Evolutionary conservation across 1,140 invertebrate species (phyloP).

Genomic region (Callitettix versicolor): DNA sequence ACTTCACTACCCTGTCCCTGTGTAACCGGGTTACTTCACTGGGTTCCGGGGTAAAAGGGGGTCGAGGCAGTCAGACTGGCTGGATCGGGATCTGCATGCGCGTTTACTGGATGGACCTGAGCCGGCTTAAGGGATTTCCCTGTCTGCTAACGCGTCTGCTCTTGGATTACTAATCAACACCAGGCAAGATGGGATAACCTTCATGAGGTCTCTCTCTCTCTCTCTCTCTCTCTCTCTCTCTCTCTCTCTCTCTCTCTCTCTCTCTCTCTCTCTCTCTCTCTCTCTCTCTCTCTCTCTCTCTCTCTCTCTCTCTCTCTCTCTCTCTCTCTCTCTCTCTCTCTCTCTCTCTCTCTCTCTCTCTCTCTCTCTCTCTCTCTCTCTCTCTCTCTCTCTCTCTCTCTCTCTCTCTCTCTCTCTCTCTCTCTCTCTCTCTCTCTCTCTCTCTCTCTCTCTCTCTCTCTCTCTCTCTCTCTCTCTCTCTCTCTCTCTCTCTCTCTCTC

Average conservation of each 20-base stretch:
- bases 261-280: conserved; percentile 11
- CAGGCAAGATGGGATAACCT: no score
- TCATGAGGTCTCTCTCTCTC: no score
- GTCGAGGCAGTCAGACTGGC: no score
- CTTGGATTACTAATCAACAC: no score
- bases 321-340: conserved; percentile 11
- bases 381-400: conserved; percentile 5
- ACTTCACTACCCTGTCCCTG: no score
- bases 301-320: conserved; percentile 10
- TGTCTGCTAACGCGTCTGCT: background rate
- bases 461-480: conserved; percentile 2
- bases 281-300: conserved; percentile 11
- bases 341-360: conserved; percentile 8
- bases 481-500: conserved; percentile 4
- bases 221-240: conserved; percentile 11
- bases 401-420: conserved; percentile 4
- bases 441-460: background rate
- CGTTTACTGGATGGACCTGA: no score
- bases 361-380: conserved; percentile 7
- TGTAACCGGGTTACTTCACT: no score
- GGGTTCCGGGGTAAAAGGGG: no score
- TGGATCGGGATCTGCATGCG: no score
- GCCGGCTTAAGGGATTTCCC: no score
- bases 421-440: conserved; percentile 5
- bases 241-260: conserved; percentile 10